Base-by-base conservation (phyloP, 2,888 invertebrate species). In the Agriopis aurantiaria region DNA sequence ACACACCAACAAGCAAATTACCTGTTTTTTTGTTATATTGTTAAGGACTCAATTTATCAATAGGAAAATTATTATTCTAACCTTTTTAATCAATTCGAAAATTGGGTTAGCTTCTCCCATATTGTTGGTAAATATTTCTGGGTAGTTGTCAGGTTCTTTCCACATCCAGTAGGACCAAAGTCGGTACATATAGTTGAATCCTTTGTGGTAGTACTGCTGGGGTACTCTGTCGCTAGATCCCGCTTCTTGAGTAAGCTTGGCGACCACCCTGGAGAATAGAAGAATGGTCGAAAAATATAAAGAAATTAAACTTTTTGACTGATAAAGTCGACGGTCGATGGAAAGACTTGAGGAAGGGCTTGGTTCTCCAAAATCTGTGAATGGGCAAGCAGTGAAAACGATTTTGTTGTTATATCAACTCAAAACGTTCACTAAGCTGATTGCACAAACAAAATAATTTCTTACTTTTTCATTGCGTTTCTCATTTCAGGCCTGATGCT, bases 131-230 rank as follows among this genome's bases (percentile, higher is more conserved):
- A 96, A 92, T 58, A 96, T 88, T 8, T 84, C 84, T 68, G 95
- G 94, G 78, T 97, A 97, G 83, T 96, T 95, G 0, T 95, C 91
- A 0, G 95, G 95, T 85, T 98, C 97, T 83, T 96, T 95, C 8
- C 94, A 93, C 96, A 97, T 96, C 96, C 97, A 97, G 83, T 97
- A 96, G 66, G 95, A 94, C 97, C 97, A 98, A 72, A 97, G 88
- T 76, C 94, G 95, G 75, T 95, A 96, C 81, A 96, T 95, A 78
- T 96, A 93, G 81, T 92, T 93, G 77, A 96, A 90, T 0, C 93
- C 94, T 12, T 89, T 69, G 79, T 93, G 92, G 73, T 84, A 79
- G 77, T 93, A 93, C 0, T 82, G 80, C 65, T 87, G 78, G 0
- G 91, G 91, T 0, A 79, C 80, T 68, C 79, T 82, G 33, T 79